phyloP scores from a whole-genome alignment of 1,140 invertebrate species.

The Octopus bimaculoides region DNA sequence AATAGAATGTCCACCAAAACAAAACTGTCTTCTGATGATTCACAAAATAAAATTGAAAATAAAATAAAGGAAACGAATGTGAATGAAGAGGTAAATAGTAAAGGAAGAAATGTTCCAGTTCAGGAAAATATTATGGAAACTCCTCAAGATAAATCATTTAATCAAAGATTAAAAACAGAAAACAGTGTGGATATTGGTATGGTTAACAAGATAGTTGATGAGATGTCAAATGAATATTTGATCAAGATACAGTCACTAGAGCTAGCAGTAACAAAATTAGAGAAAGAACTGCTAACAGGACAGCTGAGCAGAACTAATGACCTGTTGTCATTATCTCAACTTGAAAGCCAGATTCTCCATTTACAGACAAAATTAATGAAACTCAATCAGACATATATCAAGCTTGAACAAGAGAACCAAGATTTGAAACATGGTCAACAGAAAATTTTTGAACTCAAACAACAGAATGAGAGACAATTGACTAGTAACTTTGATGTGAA shows the following conservation, averaged over 20 bases:
- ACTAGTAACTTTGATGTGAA: background rate
- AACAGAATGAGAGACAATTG: constrained; percentile 19
- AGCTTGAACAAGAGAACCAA: constrained; percentile 35
- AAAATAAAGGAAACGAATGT: background rate
- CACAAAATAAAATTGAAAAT: background rate
- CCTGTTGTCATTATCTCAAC: constrained; percentile 32
- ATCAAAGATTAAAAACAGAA: background rate
- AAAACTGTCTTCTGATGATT: too few species aligned
- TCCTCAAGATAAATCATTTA: background rate
- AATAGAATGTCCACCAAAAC: too few species aligned
- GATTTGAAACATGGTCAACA: constrained; percentile 32
- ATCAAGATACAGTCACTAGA: constrained; percentile 43
- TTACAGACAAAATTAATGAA: constrained; percentile 48
- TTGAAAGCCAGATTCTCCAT: constrained; percentile 49
- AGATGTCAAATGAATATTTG: constrained; percentile 25
- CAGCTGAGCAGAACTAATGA: constrained; percentile 42
- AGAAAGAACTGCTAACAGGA: constrained; percentile 45
- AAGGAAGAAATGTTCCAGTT: background rate
- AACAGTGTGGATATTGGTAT: background rate
- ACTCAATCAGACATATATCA: constrained; percentile 42
- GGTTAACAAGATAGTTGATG: constrained; percentile 2
- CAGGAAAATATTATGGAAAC: background rate
- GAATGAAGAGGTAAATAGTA: background rate
- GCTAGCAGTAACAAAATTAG: constrained; percentile 40
- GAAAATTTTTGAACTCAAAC: constrained; percentile 37